A percentile compares a stretch with the other conserved stretches of the same genome.
These are phyloP conservation scores for Fragum sueziense DNA, from an alignment of 2,888 invertebrate genomes.

Conservation along the genomic window DNA sequence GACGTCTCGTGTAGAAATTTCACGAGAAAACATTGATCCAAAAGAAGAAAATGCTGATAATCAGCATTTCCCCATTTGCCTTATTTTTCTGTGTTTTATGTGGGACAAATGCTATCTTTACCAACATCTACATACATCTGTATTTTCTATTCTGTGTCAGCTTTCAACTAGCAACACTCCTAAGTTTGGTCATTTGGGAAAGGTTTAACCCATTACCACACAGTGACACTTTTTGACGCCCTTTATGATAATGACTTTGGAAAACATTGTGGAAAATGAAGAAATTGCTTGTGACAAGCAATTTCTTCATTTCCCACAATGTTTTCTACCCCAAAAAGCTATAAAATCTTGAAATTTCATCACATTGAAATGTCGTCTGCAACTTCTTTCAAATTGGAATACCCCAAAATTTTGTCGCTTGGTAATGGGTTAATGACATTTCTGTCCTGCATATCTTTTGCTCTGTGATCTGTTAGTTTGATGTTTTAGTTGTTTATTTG, in stretches of 20 bases:
- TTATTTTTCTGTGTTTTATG: background rate
- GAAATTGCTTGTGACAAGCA: conserved; percentile 8
- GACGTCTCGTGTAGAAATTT: no score
- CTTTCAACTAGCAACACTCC: background rate
- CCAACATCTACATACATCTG: no score
- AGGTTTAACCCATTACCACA: background rate
- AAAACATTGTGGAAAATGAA: background rate
- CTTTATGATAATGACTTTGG: no score
- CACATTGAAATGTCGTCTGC: no score
- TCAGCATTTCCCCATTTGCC: background rate
- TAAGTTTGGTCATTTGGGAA: background rate
- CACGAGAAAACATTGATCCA: background rate
- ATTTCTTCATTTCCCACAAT: background rate
- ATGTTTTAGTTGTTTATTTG: no score
- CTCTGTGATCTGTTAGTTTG: no score
- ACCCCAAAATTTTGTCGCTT: no score
- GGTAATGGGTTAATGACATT: no score
- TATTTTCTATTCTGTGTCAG: background rate
- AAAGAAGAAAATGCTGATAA: background rate
- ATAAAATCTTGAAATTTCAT: no score
- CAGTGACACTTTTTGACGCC: background rate
- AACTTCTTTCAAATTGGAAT: no score
- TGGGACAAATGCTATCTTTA: no score
- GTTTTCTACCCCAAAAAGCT: no score
- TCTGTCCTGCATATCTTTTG: background rate